A percentile compares a stretch with the other conserved stretches of the same genome.
phyloP scores from a whole-genome alignment of 2,797 vertebrate genomes.

The Poliocrania exsul region DNA sequence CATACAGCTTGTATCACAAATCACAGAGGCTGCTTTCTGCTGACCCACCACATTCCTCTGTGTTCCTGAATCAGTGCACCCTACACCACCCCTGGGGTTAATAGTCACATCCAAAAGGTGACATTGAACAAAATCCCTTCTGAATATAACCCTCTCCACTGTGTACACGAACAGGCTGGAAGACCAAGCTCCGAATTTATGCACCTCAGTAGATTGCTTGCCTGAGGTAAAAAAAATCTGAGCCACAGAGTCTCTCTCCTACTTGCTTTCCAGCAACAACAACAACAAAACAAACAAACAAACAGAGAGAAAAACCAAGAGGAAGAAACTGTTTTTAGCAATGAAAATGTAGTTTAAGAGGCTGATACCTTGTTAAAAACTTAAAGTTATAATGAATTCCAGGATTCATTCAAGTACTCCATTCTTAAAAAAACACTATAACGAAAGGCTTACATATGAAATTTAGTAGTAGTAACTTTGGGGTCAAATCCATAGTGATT shows the following conservation, averaged over 20 bases:
- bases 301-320: neutral
- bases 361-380: neutral
- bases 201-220: neutral
- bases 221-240: neutral
- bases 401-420: neutral
- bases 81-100: neutral
- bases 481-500: conserved; percentile 44
- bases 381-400: conserved; percentile 13
- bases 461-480: conserved; percentile 53
- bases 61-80: neutral
- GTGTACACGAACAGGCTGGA: neutral
- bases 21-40: neutral
- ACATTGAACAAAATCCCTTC: neutral
- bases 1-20: neutral
- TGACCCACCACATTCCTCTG: neutral
- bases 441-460: conserved; percentile 47
- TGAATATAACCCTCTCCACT: neutral
- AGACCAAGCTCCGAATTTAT: neutral
- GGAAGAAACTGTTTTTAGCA: neutral
- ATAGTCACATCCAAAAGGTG: neutral
- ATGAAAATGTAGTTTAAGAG: neutral
- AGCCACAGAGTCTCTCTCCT: neutral
- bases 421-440: conserved; percentile 32
- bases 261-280: neutral
- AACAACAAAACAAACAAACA: neutral